phyloP scores from a whole-genome alignment of 2,113 vertebrate genomes.

The Oxyruncus cristatus region DNA sequence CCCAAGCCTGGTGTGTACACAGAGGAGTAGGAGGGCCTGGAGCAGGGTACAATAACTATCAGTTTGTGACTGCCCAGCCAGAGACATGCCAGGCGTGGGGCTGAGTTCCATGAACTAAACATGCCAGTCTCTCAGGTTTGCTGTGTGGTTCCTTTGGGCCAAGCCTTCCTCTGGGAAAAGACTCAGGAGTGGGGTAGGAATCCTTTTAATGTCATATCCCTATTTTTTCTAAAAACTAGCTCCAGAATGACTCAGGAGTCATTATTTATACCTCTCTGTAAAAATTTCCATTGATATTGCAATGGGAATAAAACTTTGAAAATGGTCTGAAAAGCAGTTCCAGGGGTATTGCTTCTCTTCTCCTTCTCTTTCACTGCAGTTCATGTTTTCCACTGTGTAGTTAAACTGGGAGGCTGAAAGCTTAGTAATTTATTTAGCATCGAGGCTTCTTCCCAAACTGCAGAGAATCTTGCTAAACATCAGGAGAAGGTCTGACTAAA shows the following conservation, averaged over 20 bases:
- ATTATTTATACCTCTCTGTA: not conserved
- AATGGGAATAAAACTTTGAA: not conserved
- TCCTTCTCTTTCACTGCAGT: not conserved
- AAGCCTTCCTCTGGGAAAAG: not conserved
- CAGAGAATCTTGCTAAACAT: not conserved
- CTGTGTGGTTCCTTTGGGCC: not conserved
- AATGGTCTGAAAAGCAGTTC: not conserved
- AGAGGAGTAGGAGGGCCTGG: not conserved
- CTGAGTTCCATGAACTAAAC: not conserved
- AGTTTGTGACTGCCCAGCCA: not conserved
- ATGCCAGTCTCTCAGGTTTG: not conserved
- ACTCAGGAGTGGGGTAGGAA: rapidly evolving
- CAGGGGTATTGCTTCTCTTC: not conserved
- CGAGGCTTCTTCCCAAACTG: not conserved
- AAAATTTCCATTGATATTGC: not conserved
- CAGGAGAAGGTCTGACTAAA: not conserved
- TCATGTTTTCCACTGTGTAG: not conserved
- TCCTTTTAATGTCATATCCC: not conserved
- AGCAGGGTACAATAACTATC: not conserved
- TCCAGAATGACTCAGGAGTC: not conserved
- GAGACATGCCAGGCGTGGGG: not conserved
- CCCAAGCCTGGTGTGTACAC: not conserved
- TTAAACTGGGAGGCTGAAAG: not conserved
- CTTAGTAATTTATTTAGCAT: not conserved
- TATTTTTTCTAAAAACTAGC: not conserved